phyloP scores from a whole-genome alignment of 2,113 vertebrate species.

The Carollia perspicillata region DNA sequence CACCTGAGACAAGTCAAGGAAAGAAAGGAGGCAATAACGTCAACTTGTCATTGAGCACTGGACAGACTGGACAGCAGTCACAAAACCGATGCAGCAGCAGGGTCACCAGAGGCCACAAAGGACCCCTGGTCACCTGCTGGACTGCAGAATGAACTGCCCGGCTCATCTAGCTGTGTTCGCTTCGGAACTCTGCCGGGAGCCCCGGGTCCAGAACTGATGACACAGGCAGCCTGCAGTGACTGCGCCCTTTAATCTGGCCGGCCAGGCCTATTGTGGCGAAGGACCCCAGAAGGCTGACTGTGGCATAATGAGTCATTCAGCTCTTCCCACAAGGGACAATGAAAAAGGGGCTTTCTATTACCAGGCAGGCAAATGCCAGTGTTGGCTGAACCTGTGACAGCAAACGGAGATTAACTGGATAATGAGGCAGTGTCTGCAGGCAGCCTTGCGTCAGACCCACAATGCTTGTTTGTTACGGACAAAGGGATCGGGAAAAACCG shows the following conservation, averaged over 20 bases:
- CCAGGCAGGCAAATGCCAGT: constrained; percentile 76
- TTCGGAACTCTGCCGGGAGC: constrained; percentile 46
- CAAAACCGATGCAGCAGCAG: not conserved
- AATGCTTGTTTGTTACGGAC: constrained; percentile 77
- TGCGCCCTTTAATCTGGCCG: constrained; percentile 82
- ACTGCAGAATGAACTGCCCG: not conserved
- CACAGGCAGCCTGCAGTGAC: constrained; percentile 78
- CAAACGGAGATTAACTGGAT: constrained; percentile 84
- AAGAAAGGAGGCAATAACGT: not conserved
- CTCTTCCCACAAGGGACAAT: constrained; percentile 81
- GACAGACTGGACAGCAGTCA: not conserved
- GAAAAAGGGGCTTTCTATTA: constrained; percentile 83
- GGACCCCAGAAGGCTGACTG: constrained; percentile 84
- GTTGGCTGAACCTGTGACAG: constrained; percentile 84
- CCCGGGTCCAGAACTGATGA: constrained; percentile 86
- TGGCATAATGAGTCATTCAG: constrained; percentile 83
- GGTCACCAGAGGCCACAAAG: not conserved
- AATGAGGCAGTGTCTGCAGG: constrained; percentile 77
- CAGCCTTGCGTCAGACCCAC: constrained; percentile 72
- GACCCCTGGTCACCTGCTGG: not conserved
- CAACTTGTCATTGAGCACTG: not conserved
- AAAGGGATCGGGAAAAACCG: constrained; percentile 76
- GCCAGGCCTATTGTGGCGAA: constrained; percentile 82
- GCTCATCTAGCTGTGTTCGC: constrained; percentile 37
- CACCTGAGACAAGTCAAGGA: not conserved